A percentile compares a stretch with the other conserved stretches of the same genome.
phyloP scores from a whole-genome alignment of 2,113 vertebrate genomes.

The Chroicocephalus ridibundus region DNA sequence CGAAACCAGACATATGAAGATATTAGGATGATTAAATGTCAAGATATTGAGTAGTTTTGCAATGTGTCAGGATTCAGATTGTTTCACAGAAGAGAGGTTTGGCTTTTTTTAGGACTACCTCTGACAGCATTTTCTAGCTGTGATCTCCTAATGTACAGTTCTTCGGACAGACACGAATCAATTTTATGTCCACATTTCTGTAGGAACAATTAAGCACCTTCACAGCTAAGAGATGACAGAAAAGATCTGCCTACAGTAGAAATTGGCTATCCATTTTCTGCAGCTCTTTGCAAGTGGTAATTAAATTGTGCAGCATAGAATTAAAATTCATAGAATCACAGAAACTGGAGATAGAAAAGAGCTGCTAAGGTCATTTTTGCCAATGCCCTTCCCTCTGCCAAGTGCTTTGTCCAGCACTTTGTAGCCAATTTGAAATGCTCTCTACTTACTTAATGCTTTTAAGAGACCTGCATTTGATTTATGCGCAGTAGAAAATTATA shows the following conservation, averaged over 20 bases:
- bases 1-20: not conserved
- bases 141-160: not conserved
- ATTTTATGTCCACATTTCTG: not conserved
- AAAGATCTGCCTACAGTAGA: not conserved
- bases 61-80: not conserved
- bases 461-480: constrained; percentile 25
- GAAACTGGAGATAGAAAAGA: not conserved
- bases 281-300: not conserved
- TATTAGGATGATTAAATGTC: not conserved
- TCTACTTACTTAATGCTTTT: constrained; percentile 31
- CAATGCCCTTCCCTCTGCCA: constrained; percentile 5
- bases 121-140: not conserved
- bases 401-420: constrained; percentile 39
- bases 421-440: constrained; percentile 21
- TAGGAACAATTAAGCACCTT: not conserved
- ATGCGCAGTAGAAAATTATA: not conserved
- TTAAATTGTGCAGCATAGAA: not conserved
- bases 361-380: not conserved
- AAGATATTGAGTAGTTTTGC: not conserved
- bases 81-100: not conserved
- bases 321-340: constrained; percentile 55
- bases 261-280: not conserved
- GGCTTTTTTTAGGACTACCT: not conserved
- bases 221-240: not conserved
- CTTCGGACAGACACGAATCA: not conserved